Evolutionary conservation across 2,113 vertebrate species (phyloP), one percentile per base, ranked within the genome.

Genomic region (Heterotis niloticus): DNA sequence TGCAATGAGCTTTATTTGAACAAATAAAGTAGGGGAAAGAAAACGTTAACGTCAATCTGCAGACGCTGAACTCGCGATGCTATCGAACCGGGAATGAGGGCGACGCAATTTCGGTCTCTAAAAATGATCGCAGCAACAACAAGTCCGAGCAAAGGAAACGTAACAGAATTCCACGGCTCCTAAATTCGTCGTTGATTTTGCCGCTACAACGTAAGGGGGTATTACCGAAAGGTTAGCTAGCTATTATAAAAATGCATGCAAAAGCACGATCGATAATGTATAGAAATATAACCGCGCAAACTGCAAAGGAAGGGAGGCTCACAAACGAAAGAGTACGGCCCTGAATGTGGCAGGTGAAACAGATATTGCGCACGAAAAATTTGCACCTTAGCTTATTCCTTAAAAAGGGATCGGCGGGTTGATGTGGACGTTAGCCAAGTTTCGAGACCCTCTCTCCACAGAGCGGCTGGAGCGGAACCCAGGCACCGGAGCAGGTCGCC

Each of bases 31-130:
- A 17, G 67, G 24, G 54, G 56, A 18, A 60, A 56, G 23, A 70
- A 78, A 78, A 76, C 65, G 75, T 54, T 57, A 54, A 57, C 34
- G n/a, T 59, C 52, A 26, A 52, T 74, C 71, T 56, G 71, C 14
- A 26, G 29, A 29, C 10, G 29, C 23, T 60, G n/a, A 18, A 28
- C 24, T 52, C 65, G 29, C 64, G 29, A 29, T 60, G 60, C 62
- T 28, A 57, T 78, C 68, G 29, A 57, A 44, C 10, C 23, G 5
- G 18, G 74, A n/a, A 64, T 62, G 57, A 62, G 26, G 56, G 34
- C 18, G 62, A 23, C 24, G 20, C 34, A 64, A 75, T 62, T 64
- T n/a, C 26, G n/a, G 28, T 57, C 74, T 20, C 74, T 34, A 57
- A 75, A 60, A 60, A 29, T 24, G 60, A 64, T 62, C 59, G n/a